These are phyloP conservation scores for Bilobella aurantiaca DNA, from an alignment of 1,140 invertebrate genomes.

Conservation along the genomic window DNA sequence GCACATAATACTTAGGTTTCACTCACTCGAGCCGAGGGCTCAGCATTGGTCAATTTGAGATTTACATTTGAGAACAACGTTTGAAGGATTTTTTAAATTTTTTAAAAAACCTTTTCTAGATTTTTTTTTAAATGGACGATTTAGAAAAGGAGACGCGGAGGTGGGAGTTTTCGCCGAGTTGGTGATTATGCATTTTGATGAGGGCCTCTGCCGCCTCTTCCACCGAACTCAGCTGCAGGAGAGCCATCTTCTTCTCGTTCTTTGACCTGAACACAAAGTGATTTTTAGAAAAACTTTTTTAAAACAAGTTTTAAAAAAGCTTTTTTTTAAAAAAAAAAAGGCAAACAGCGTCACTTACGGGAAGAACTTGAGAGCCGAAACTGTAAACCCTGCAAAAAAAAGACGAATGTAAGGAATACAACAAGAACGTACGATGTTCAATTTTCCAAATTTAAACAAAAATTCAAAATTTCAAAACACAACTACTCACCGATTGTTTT, in stretches of 20 bases:
- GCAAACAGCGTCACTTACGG: constrained; percentile 38
- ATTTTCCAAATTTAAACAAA: too few species aligned
- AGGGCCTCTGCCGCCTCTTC: constrained; percentile 92
- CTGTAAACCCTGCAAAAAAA: constrained; percentile 22
- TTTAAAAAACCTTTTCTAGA: neutral
- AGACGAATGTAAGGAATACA: too few species aligned
- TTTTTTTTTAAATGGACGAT: constrained; percentile 70
- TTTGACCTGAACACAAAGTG: constrained; percentile 46
- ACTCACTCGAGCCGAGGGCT: neutral
- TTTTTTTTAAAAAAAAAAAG: constrained; percentile 29
- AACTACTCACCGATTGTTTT: too few species aligned
- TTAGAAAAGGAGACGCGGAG: constrained; percentile 90
- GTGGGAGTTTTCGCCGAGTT: constrained; percentile 85
- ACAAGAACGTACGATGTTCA: too few species aligned
- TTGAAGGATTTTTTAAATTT: neutral
- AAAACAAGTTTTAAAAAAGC: too few species aligned
- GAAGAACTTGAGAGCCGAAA: constrained; percentile 41
- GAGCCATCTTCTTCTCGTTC: constrained; percentile 93
- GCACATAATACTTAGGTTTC: neutral
- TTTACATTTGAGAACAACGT: neutral
- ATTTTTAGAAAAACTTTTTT: too few species aligned
- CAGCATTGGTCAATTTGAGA: too few species aligned
- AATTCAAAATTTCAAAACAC: too few species aligned
- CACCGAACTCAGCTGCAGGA: constrained; percentile 85
- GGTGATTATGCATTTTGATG: constrained; percentile 96